Percentiles rank a stretch among this genome's conserved stretches.
These are phyloP conservation scores for Pantherophis vulpinus DNA, from an alignment of 2,797 vertebrate genomes.

Conservation along the genomic window DNA sequence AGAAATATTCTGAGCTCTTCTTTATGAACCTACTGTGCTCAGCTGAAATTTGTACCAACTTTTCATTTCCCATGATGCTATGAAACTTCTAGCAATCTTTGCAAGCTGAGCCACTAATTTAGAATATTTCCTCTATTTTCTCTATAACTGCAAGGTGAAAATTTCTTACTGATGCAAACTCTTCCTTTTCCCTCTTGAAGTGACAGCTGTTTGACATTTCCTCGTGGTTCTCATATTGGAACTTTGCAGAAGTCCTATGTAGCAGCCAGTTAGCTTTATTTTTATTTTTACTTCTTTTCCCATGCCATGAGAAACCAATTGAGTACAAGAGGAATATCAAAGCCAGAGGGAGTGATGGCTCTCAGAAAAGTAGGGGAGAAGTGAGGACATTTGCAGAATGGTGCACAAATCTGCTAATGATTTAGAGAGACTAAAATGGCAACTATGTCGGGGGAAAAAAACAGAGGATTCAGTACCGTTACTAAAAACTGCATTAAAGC, in stretches of 20 bases:
- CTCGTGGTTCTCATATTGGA: background rate
- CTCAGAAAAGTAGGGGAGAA: background rate
- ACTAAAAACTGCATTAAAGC: background rate
- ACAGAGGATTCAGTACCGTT: background rate
- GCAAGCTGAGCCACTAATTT: background rate
- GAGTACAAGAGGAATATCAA: background rate
- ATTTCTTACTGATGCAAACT: background rate
- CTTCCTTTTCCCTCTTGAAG: background rate
- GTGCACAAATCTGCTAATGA: background rate
- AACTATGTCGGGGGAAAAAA: too few species aligned
- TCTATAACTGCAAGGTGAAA: background rate
- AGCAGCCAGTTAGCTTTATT: background rate
- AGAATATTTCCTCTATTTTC: background rate
- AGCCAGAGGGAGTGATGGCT: background rate
- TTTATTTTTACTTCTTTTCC: background rate
- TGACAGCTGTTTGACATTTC: background rate
- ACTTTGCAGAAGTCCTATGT: background rate
- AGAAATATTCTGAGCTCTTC: background rate
- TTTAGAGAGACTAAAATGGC: background rate
- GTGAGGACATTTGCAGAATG: background rate
- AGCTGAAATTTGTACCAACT: background rate
- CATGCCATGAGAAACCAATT: background rate
- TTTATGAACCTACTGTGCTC: background rate
- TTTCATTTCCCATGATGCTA: background rate
- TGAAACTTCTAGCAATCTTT: background rate